Base-by-base conservation (phyloP, 2,797 vertebrate species). In the Cyclura pinguis region DNA sequence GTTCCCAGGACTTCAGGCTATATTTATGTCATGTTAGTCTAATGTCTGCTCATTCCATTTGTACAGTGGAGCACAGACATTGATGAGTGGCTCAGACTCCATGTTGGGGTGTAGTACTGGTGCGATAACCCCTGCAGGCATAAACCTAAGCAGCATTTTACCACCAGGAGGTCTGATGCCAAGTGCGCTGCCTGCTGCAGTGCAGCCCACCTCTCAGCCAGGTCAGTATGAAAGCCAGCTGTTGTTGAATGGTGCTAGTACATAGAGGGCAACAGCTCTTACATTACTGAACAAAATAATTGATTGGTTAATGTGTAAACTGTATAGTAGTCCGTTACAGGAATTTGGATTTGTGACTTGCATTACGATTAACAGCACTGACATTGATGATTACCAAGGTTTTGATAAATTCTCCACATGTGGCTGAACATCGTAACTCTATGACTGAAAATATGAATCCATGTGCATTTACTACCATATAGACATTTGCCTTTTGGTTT, bases 61-160 rank as follows among this genome's bases (percentile, higher is more conserved):
- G 93, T 96, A 85, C 97, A 99, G 98, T 97, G 99, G 98, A 97
- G 97, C 98, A 87, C 99, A 99, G 97, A 98, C 98, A 90, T 96
- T 99, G 97, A 99, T 99, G 99, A 98, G 98, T 92, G 98, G 98
- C 95, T 98, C 99, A 93, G 99, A 98, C 95, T 97, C 98, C 72
- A 97, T 99, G 98, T 95, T 99, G 97, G 98, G 98, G 93, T 98
- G 98, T 95, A 98, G 97, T 96, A 96, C 98, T 96, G 97, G 98
- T 95, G 96, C 97, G 95, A 93, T 98, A 95, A 95, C 97, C 92
- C 97, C 98, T 95, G 94, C 97, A 92, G 98, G 98, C 94, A 98
- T 99, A 95, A 99, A 98, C 96, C 96, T 99, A 95, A 98, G 98
- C 96, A 98, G 98, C 96, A 98, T 99, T 96, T 97, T 99, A 95